Evolutionary conservation across 2,888 invertebrate genomes (phyloP), one percentile per base, ranked within the genome.

Genomic region (Drosophila flavopinicola): DNA sequence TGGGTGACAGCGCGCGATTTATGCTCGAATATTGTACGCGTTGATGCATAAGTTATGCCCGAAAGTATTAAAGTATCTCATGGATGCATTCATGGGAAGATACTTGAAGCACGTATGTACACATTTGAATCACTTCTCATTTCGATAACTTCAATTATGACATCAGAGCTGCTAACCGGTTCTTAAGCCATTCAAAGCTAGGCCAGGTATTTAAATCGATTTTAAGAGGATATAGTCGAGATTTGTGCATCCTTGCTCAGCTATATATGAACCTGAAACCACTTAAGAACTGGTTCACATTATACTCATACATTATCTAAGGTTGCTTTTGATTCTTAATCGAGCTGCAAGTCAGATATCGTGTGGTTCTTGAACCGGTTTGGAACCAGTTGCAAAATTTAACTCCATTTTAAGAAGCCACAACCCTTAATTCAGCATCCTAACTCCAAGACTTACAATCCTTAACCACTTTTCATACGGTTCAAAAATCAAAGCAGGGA

Each of bases 1-100:
- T 9, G 74, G 79, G 58, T 73, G 80, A 79, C 85, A 78, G 75
- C 42, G 73, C 54, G 86, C 85, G 82, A 85, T 86, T 86, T 84
- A 85, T 83, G 87, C 87, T 57, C 54, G 66, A 77, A 83, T n/a
- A 77, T 72, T 76, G 84, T 86, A 86, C 85, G 86, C 80, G 85
- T 82, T 80, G 80, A 86, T 75, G 86, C 80, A 82, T 82, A 82
- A 86, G 80, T 84, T 77, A 82, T 80, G 68, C 66, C 72, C 33
- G 29, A 56, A 59, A 39, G 35, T 13, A 47, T 33, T 25, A 51
- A 53, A 60, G 68, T 84, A 74, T 74, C 78, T 84, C 39, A 52
- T 42, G 69, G 78, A 71, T 75, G 75, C 85, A 75, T 15, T 9
- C 67, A 70, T 52, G 60, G 54, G 30, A 39, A 57, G 35, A 54